phyloP scores from a whole-genome alignment of 2,113 vertebrate genomes.

The Mus pahari region DNA sequence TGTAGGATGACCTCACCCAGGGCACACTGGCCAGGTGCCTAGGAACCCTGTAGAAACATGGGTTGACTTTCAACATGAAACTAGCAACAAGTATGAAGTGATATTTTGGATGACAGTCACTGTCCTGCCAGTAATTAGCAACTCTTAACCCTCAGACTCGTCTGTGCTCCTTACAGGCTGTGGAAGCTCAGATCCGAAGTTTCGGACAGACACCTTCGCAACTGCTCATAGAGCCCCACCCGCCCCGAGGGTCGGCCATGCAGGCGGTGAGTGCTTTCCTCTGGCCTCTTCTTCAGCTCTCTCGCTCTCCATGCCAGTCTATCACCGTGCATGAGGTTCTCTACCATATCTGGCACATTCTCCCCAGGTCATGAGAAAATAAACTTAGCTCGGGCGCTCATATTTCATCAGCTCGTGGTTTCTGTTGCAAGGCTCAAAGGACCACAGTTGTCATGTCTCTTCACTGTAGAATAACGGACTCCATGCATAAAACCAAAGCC shows the following conservation, averaged over 20 bases:
- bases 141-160: slow-evolving; percentile 91
- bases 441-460: not conserved
- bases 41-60: slow-evolving; percentile 83
- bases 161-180: slow-evolving; percentile 91
- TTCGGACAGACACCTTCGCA: slow-evolving; percentile 99
- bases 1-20: slow-evolving; percentile 90
- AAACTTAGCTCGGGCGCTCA: accelerated
- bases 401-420: not conserved
- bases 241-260: slow-evolving; percentile 98
- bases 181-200: slow-evolving; percentile 98
- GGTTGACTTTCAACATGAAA: slow-evolving; percentile 88
- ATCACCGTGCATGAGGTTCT: not conserved
- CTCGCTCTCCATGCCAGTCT: not conserved
- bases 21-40: slow-evolving; percentile 88
- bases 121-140: slow-evolving; percentile 93
- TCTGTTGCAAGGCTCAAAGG: not conserved
- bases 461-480: not conserved
- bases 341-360: not conserved
- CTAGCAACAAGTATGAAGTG: slow-evolving; percentile 89
- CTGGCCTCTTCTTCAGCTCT: not conserved
- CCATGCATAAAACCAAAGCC: not conserved
- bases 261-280: slow-evolving; percentile 94
- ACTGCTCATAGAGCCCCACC: slow-evolving; percentile 97
- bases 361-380: not conserved
- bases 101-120: slow-evolving; percentile 92